phyloP scores from a whole-genome alignment of 2,797 vertebrate genomes.

The Thunnus albacares region DNA sequence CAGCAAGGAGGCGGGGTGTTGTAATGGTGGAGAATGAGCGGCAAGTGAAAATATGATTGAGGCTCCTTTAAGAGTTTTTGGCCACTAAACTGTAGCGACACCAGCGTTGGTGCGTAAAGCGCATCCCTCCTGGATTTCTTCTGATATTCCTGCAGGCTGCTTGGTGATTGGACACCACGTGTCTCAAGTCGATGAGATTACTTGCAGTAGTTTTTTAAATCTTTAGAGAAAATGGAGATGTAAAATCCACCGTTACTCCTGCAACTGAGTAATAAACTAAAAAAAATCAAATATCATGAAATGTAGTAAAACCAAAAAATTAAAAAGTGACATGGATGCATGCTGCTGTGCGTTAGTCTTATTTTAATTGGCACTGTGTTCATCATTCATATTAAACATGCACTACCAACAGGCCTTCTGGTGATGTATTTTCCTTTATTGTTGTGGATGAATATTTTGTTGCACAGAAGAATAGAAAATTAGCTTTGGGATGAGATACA shows the following conservation, averaged over 20 bases:
- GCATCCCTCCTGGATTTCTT: conserved; percentile 75
- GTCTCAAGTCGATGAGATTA: conserved; percentile 55
- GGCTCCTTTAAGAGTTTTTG: conserved; percentile 85
- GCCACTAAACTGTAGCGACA: conserved; percentile 79
- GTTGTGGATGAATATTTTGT: conserved; percentile 55
- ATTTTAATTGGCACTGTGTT: conserved; percentile 56
- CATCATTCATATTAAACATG: conserved; percentile 61
- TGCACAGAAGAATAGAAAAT: conserved; percentile 32
- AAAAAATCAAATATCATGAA: conserved; percentile 1
- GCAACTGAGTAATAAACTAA: conserved; percentile 1
- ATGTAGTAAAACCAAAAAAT: background rate
- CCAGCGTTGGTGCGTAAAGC: conserved; percentile 72
- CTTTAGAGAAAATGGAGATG: conserved; percentile 19
- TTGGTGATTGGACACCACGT: conserved; percentile 78
- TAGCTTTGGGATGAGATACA: background rate
- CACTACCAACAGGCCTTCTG: conserved; percentile 60
- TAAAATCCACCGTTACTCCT: background rate
- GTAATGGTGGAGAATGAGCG: conserved; percentile 38
- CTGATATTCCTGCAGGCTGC: conserved; percentile 73
- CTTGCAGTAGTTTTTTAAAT: conserved; percentile 45
- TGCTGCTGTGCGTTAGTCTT: conserved; percentile 1
- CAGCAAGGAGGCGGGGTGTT: conserved; percentile 60
- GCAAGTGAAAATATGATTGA: conserved; percentile 76
- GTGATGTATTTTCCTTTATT: conserved; percentile 54
- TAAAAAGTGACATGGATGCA: background rate